Base-by-base conservation (phyloP, 92 coral and sea anemone genomes). In the Heteractis magnifica region DNA sequence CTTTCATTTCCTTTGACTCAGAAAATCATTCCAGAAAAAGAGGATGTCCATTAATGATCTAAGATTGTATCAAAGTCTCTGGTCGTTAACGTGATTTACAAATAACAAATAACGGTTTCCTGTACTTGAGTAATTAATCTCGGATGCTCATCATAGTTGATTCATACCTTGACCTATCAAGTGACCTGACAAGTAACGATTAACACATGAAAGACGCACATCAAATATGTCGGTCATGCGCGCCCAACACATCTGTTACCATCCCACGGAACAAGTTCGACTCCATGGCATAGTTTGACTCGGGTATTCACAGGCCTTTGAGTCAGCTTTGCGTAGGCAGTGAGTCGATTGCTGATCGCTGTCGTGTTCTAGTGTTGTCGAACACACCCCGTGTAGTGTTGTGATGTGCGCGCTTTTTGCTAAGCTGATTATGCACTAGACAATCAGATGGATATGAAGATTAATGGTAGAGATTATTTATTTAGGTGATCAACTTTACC, bases 351-450 rank as follows among this genome's bases (percentile, higher is more conserved):
- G 51, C 1, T 51, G 49, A 71, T 70, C 20, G 48, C 34, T 52
- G 18, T 50, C 51, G 41, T 64, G 21, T 21, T 52, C 19, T 49
- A 12, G 51, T 70, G 23, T 65, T 68, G 62, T 26, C 56, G 20
- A 68, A 20, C 77, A 51, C 76, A 49, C 51, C 41, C 59, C 44
- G 16, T 68, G 73, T 81, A n/a, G 65, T 41, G 21, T 52, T 81
- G 52, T 76, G 58, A 8, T 52, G 44, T 8, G 73, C 20, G 73
- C 73, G 49, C 50, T 68, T 52, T 76, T 52, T 19, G 41, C 77
- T 19, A 81, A 81, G 84, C 84, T 81, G 77, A 81, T 81, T 70
- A 81, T 44, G 56, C 16, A 44, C 76, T 68, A 70, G 65, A 81
- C 84, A 70, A 81, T 68, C 41, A 81, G 84, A 81, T 76, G 23